These are phyloP conservation scores for Podarcis siculus DNA, from an alignment of 2,797 vertebrate species.

Conservation along the genomic window DNA sequence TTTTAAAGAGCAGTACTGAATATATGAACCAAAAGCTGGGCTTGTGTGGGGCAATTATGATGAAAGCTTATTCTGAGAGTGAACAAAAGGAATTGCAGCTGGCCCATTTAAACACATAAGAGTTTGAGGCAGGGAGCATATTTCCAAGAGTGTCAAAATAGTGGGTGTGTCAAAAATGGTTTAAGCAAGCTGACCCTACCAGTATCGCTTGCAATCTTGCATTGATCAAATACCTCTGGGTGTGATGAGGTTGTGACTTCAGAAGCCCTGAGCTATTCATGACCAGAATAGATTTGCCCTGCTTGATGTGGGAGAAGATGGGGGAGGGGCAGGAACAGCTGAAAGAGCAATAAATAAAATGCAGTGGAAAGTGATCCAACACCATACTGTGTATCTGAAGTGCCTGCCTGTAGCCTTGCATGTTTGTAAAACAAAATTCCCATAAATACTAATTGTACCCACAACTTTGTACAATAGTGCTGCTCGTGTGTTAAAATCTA, in stretches of 20 bases:
- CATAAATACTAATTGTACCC: background rate
- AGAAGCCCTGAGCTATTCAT: background rate
- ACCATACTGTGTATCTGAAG: background rate
- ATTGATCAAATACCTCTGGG: conserved; percentile 1
- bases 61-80: background rate
- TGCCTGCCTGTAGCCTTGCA: background rate
- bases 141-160: background rate
- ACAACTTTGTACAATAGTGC: background rate
- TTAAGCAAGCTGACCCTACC: background rate
- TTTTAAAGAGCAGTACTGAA: no score
- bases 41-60: background rate
- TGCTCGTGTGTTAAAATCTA: background rate
- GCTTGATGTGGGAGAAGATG: background rate
- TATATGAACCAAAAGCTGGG: background rate
- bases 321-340: conserved; percentile 12
- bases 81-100: conserved; percentile 2
- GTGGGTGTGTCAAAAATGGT: background rate
- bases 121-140: background rate
- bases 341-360: conserved; percentile 33
- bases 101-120: background rate
- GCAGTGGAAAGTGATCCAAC: background rate
- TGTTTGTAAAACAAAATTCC: background rate
- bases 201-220: background rate
- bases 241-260: background rate
- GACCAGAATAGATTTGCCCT: conserved; percentile 19